phyloP scores from a whole-genome alignment of 2,113 vertebrate genomes.

The Charadrius vociferus region DNA sequence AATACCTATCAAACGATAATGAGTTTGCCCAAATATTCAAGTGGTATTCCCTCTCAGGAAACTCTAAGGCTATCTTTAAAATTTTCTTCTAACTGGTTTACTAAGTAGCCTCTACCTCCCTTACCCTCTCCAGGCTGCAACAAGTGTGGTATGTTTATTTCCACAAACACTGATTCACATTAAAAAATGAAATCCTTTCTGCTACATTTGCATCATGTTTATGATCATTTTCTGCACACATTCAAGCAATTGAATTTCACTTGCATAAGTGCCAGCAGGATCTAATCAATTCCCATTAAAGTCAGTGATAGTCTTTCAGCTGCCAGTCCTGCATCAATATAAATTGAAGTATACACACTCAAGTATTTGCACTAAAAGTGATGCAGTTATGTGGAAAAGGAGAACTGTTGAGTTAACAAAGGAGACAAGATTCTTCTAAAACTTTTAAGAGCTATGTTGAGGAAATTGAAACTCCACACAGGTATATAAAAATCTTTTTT shows the following conservation, averaged over 20 bases:
- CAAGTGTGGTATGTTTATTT: not conserved
- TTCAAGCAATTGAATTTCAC: conserved; percentile 37
- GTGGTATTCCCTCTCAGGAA: not conserved
- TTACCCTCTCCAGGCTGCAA: not conserved
- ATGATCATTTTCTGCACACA: conserved; percentile 26
- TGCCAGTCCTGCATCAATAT: not conserved
- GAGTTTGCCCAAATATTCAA: not conserved
- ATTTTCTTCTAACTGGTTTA: not conserved
- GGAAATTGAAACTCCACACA: not conserved
- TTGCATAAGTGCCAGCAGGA: not conserved
- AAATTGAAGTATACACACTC: not conserved
- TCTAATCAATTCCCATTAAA: conserved; percentile 56
- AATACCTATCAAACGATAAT: not conserved
- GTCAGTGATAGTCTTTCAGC: conserved; percentile 8
- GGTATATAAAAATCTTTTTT: not conserved
- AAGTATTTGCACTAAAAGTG: not conserved
- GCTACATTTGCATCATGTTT: conserved; percentile 1
- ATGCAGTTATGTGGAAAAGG: not conserved
- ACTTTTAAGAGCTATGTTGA: not conserved
- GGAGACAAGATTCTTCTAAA: not conserved
- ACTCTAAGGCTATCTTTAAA: not conserved
- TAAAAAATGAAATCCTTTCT: not conserved
- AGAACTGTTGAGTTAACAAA: not conserved
- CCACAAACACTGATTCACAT: not conserved
- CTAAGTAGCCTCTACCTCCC: not conserved